These are phyloP conservation scores for Neoascia interrupta DNA, from an alignment of 2,888 invertebrate species.

Conservation along the genomic window DNA sequence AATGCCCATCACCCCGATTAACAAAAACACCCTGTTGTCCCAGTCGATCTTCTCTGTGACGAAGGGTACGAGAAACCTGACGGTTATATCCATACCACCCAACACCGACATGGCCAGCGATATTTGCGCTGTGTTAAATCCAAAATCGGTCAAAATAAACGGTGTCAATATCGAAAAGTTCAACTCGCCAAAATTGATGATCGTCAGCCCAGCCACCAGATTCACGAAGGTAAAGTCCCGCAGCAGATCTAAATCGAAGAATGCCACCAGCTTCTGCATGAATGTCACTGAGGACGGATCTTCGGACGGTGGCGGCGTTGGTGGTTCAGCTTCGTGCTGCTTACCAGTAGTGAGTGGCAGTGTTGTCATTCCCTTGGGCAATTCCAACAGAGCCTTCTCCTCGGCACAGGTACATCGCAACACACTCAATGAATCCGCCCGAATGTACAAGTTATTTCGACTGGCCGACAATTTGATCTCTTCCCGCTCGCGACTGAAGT, in stretches of 20 bases:
- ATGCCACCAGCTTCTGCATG: slow-evolving; percentile 82
- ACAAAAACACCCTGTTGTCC: slow-evolving; percentile 86
- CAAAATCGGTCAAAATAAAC: slow-evolving; percentile 86
- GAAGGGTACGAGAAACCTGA: slow-evolving; percentile 85
- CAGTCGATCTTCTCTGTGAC: slow-evolving; percentile 85
- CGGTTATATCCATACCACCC: slow-evolving; percentile 84
- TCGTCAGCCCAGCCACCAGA: slow-evolving; percentile 85
- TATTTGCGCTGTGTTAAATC: slow-evolving; percentile 81
- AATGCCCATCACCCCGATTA: slow-evolving; percentile 85
- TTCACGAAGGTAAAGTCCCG: slow-evolving; percentile 86
- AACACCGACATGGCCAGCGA: slow-evolving; percentile 86
- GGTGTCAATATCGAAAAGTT: slow-evolving; percentile 88
- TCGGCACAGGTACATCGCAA: slow-evolving; percentile 75
- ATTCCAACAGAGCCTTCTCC: slow-evolving; percentile 72
- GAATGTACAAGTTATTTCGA: slow-evolving; percentile 69
- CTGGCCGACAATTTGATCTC: slow-evolving; percentile 71
- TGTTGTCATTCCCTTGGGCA: slow-evolving; percentile 56
- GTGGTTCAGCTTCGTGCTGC: slow-evolving; percentile 34
- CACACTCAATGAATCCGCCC: slow-evolving; percentile 57
- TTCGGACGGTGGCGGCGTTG: slow-evolving; percentile 61
- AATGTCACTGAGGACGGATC: slow-evolving; percentile 70
- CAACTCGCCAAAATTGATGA: slow-evolving; percentile 86
- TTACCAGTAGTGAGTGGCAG: slow-evolving; percentile 34
- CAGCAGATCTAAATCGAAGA: slow-evolving; percentile 86
- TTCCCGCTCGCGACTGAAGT: slow-evolving; percentile 76